Evolutionary conservation across 2,797 vertebrate genomes (phyloP), one percentile per base, ranked within the genome.

Genomic region (Pitangus sulphuratus): DNA sequence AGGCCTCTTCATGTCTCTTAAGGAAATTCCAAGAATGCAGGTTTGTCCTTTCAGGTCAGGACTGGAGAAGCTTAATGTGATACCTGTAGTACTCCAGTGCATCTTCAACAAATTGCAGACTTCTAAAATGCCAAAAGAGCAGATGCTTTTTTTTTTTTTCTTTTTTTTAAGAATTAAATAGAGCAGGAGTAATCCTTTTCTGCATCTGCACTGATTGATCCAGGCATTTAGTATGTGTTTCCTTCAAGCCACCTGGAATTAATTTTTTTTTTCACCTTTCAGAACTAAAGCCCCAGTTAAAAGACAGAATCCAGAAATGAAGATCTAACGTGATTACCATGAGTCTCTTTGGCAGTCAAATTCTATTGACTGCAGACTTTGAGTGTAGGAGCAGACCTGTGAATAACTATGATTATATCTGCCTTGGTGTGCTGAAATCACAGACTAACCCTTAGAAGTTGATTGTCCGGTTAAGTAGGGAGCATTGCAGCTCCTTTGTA

Each of bases 1-100:
- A 94, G 53, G 26, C 48, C 53, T 61, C 68, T 69, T 92, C 28
- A 4, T 31, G 47, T 72, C 54, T 77, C 42, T 48, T 8, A 9
- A 47, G 74, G 58, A 77, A 92, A 94, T 94, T 88, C 58, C 40
- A 95, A 31, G 86, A 90, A 94, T 89, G 71, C 39, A 87, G 33
- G 20, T 60, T 93, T 87, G 21, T 45, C 51, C 4, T 80, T 74
- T 85, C 13, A 4, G 40, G 57, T 58, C 37, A 70, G 80, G 75
- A 37, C 35, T 44, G 0, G 2, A 84, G 69, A 68, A 80, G 7
- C 5, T 31, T 47, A n/a, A 28, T 45, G 14, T 71, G 61, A 35
- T 68, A 16, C 66, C 61, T 68, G 51, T 78, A 39, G 33, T 66
- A 35, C n/a, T 90, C 56, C 78, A 61, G 60, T 84, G 58, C 39